Evolutionary conservation across 2,113 vertebrate species (phyloP).

Genomic region (Pelmatolapia mariae): DNA sequence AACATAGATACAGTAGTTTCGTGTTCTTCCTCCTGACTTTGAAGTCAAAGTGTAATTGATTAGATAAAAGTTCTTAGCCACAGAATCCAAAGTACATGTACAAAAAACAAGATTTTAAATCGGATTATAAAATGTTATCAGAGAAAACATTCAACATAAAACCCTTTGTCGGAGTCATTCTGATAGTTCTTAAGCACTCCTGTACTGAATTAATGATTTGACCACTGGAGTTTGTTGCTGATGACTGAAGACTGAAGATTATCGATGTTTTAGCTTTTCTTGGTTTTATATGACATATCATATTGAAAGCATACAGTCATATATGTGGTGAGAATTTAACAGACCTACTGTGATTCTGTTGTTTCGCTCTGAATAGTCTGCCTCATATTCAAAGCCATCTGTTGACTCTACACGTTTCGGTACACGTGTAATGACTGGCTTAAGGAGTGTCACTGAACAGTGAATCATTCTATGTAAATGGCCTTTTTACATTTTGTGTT

Average conservation of each 20-base stretch:
- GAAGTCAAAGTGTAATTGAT: background rate
- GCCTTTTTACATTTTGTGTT: background rate
- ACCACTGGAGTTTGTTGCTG: background rate
- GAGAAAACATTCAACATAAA: background rate
- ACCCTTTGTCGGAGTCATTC: background rate
- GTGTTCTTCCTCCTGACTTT: background rate
- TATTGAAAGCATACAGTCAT: conserved; percentile 15
- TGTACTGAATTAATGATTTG: background rate
- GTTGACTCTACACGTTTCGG: background rate
- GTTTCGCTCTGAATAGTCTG: conserved; percentile 22
- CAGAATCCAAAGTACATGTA: background rate
- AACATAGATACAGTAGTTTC: background rate
- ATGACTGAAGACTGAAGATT: background rate
- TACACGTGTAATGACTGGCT: background rate
- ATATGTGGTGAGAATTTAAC: background rate
- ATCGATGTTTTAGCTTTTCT: background rate
- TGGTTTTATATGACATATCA: background rate
- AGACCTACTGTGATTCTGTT: background rate
- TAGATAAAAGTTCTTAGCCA: background rate
- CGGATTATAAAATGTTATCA: background rate
- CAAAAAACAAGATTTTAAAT: background rate
- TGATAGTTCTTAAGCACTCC: background rate
- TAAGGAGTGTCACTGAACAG: background rate
- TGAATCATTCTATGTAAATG: background rate
- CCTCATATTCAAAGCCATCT: background rate